Evolutionary conservation across 2,888 invertebrate species (phyloP), one percentile per base, ranked within the genome.

Genomic region (Orgyia antiqua): DNA sequence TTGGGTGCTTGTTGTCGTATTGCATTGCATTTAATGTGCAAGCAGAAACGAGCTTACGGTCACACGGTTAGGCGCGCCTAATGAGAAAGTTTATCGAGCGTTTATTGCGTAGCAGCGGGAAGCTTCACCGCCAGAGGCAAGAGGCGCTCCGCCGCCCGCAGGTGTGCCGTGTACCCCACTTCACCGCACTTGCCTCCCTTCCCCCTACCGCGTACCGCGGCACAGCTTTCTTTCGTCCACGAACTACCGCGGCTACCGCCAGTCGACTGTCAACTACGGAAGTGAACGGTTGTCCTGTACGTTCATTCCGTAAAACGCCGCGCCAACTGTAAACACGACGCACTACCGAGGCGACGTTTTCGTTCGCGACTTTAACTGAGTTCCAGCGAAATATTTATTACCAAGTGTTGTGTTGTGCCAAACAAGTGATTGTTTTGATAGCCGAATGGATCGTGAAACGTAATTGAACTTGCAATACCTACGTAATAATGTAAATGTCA

Each of bases 1-100:
- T 64, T 68, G 64, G 58, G 48, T 55, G 58, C 67, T 64, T 67
- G 66, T 70, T 66, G 68, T 72, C 65, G 67, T 69, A 68, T 70
- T 71, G 70, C 70, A 68, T 67, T 72, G 72, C 71, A 66, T 68
- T 72, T 69, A 73, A 72, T 68, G 68, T 73, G 67, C 68, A 68
- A 69, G 71, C 70, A 76, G 69, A 71, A 74, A 73, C 73, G 73
- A 82, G 79, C 82, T 84, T 83, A 77, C 75, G 73, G 79, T 83
- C 83, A 74, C 79, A 83, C 82, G 76, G 79, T 80, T 78, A 82
- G 79, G 77, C 80, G 78, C 78, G 80, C 78, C 82, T 83, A 83
- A 83, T 84, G 83, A 83, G 83, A 84, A 84, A 84, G 82, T 84
- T 83, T 86, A 86, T 86, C 80, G 83, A 86, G 83, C 84, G 84